These are phyloP conservation scores for Siniperca undulata DNA, from an alignment of 2,797 vertebrate genomes.

Conservation along the genomic window DNA sequence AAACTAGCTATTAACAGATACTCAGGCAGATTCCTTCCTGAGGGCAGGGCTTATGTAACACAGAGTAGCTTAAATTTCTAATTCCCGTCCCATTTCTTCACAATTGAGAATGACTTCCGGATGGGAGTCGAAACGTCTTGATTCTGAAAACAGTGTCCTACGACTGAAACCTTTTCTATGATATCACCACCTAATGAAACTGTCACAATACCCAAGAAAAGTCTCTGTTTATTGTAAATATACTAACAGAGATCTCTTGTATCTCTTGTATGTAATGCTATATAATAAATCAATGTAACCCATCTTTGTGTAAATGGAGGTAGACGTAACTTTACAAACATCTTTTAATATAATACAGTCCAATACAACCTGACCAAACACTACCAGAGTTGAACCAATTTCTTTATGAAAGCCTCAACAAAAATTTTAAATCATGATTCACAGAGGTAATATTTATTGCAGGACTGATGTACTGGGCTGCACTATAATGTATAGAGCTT, in stretches of 20 bases:
- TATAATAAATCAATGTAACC: background rate
- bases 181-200: background rate
- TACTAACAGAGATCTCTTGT: background rate
- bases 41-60: too few relatives aligned
- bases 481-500: background rate
- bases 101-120: too few relatives aligned
- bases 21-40: too few relatives aligned
- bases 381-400: too few relatives aligned
- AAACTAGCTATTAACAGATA: too few relatives aligned
- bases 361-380: background rate
- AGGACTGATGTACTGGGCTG: background rate
- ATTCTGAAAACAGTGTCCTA: too few relatives aligned
- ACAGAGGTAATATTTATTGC: background rate
- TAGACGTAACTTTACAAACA: background rate
- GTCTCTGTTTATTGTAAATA: background rate
- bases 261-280: background rate
- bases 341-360: background rate
- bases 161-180: too few relatives aligned
- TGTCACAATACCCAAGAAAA: background rate
- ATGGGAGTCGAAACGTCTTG: too few relatives aligned
- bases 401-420: background rate
- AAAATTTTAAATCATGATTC: background rate
- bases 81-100: too few relatives aligned
- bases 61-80: too few relatives aligned
- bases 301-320: background rate